Evolutionary conservation across 2,797 vertebrate genomes (phyloP).

Genomic region (Liparis tanakae): DNA sequence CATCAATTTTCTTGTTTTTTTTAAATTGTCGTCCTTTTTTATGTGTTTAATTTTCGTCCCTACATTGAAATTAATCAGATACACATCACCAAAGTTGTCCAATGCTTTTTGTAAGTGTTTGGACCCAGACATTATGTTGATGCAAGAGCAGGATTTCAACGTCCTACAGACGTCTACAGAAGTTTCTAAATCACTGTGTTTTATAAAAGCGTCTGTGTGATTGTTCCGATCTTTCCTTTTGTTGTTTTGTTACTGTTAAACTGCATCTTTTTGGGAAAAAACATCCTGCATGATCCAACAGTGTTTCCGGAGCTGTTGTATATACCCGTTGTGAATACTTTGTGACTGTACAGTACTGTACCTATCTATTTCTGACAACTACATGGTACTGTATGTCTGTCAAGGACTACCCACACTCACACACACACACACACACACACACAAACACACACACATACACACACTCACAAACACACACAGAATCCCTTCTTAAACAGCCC

Average conservation of each 20-base stretch:
- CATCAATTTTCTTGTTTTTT: constrained; percentile 37
- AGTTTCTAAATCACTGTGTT: constrained; percentile 64
- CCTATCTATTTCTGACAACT: constrained; percentile 69
- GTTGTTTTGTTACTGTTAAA: constrained; percentile 79
- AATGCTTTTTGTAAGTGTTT: constrained; percentile 45
- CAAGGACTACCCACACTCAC: constrained; percentile 54
- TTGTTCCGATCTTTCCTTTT: constrained; percentile 79
- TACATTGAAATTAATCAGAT: constrained; percentile 55
- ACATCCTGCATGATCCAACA: constrained; percentile 91
- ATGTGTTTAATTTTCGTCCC: constrained; percentile 41
- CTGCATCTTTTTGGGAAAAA: constrained; percentile 68
- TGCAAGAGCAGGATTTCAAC: constrained; percentile 47
- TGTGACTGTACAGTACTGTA: constrained; percentile 85
- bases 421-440: constrained; percentile 47
- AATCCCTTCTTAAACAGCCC: constrained; percentile 46
- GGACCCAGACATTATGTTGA: constrained; percentile 36
- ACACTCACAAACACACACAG: constrained; percentile 47
- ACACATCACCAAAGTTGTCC: constrained; percentile 81
- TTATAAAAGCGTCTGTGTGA: constrained; percentile 73
- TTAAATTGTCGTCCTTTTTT: constrained; percentile 33
- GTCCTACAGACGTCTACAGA: constrained; percentile 46
- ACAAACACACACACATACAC: constrained; percentile 44
- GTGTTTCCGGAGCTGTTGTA: constrained; percentile 93
- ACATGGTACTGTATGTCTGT: constrained; percentile 75
- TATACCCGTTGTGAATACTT: constrained; percentile 95